Evolutionary conservation across 2,797 vertebrate species (phyloP).

Genomic region (Diplodus puntazzo): DNA sequence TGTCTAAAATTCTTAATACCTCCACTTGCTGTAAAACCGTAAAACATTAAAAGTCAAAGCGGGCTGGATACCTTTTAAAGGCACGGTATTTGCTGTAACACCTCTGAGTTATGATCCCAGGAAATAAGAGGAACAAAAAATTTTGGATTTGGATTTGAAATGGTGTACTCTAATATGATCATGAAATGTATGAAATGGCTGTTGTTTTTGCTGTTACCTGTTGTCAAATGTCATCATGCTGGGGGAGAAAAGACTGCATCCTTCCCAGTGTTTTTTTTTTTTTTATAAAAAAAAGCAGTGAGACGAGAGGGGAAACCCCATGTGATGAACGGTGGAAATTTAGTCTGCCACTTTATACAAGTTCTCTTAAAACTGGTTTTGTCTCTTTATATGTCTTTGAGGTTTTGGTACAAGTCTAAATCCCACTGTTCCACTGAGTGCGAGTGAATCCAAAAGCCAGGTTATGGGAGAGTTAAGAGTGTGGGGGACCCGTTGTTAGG

Average conservation of each 20-base stretch:
- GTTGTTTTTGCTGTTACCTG: slow-evolving; percentile 56
- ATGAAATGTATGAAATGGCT: slow-evolving; percentile 53
- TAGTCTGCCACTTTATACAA: slow-evolving; percentile 58
- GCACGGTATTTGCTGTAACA: slow-evolving; percentile 34
- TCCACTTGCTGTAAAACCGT: slow-evolving; percentile 31
- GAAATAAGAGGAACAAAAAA: slow-evolving; percentile 22
- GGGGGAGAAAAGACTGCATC: slow-evolving; percentile 28
- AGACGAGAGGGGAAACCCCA: slow-evolving; percentile 18
- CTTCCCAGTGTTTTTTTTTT: slow-evolving; percentile 34
- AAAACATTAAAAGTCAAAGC: slow-evolving; percentile 38
- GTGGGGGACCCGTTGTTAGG: slow-evolving; percentile 57
- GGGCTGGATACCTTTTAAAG: slow-evolving; percentile 45
- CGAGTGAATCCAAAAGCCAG: slow-evolving; percentile 35
- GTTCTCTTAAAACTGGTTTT: slow-evolving; percentile 57
- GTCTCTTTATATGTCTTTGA: slow-evolving; percentile 56
- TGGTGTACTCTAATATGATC: slow-evolving; percentile 42
- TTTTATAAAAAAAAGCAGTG: slow-evolving; percentile 14
- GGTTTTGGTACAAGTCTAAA: slow-evolving; percentile 62
- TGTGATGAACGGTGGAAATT: slow-evolving; percentile 47
- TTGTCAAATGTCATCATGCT: slow-evolving; percentile 62
- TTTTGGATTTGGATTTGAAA: slow-evolving; percentile 42
- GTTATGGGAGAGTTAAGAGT: slow-evolving; percentile 15
- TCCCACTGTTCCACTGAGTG: slow-evolving; percentile 43
- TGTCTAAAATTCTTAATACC: slow-evolving; percentile 25
- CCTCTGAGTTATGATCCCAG: slow-evolving; percentile 41